Evolutionary conservation across 2,888 invertebrate species (phyloP), one percentile per base, ranked within the genome.

Genomic region (Bimastos eiseni): DNA sequence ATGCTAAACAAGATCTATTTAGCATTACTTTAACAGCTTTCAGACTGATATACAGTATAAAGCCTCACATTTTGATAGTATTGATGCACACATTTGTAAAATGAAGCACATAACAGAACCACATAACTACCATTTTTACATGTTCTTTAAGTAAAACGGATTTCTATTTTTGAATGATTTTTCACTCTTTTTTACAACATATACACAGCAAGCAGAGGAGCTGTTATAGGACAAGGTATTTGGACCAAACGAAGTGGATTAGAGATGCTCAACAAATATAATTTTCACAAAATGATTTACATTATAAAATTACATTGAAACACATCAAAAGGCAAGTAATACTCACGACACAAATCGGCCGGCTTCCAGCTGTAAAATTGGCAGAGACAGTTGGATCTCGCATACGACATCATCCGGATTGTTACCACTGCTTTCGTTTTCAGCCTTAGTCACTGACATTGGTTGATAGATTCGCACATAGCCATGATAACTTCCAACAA

Each of bases 261-360:
- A 24, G 0, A 55, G 44, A 2, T 44, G 6, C 44, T 19, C 11
- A 55, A 55, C 11, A 30, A 30, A 55, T 55, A 17, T 55, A 55
- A 30, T 30, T 55, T 55, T n/a, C n/a, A n/a, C 30, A 55, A 3
- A 30, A 4, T 55, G 55, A 55, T 55, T 55, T 55, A 55, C 55
- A 55, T 55, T 49, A 49, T 11, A 88, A 33, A 83, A 21, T 21
- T 44, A 37, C 70, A 38, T 89, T 21, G 15, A 21, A 17, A 21
- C 19, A 49, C 21, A 89, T 34, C 30, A 5, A 88, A 37, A 89
- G 36, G 13, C n/a, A 49, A 24, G 19, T n/a, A 38, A 83, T 37
- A 93, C 97, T 96, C 96, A 98, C 97, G 97, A 97, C 90, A 97
- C 96, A 94, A 98, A 97, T 95, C 96, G 97, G 89, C 98, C 99